Base-by-base conservation (phyloP, 2,113 vertebrate species). In the Ictalurus furcatus region DNA sequence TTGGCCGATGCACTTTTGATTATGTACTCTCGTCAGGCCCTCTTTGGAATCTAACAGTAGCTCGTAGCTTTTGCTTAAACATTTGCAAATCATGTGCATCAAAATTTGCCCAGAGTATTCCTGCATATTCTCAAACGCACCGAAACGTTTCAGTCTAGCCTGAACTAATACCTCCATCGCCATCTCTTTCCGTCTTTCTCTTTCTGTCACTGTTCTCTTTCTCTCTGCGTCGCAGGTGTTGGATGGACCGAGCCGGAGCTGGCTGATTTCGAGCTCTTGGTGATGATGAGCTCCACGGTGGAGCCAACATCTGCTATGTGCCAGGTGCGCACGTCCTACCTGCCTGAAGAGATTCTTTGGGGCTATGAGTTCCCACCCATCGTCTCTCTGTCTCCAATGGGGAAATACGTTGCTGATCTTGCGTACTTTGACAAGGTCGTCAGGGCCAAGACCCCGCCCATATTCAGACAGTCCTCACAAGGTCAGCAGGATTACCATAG, bases 331-430 rank as follows among this genome's bases (percentile, higher is more conserved):
- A 97, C 97, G 0, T 97, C 97, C 88, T 97, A 97, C 94, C 94
- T 97, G 90, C 96, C 97, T 0, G 96, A 97, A 90, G 97, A 97
- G 95, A 97, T 97, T 92, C 95, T 97, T 0, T 97, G 97, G 97
- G 97, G 97, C 48, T 97, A 97, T 0, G 97, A 97, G 92, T 97
- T 97, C 93, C 96, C 94, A 0, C 97, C 97, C 0, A 96, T 96
- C 87, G 96, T 97, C 87, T 97, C 97, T 0, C 93, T 97, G 86
- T 97, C 97, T 0, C 94, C 97, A 88, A 95, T 94, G 0, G 97
- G 97, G 59, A 97, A 97, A 82, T 97, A 97, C 34, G 94, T 97
- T 69, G 97, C 97, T 0, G 96, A 97, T 88, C 97, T 97, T 86
- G 96, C 96, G 90, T 95, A 97, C 78, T 97, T 97, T 61, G 96